Conservation (phyloP, 1,140 invertebrate species). For the Goniozus legneri region DNA sequence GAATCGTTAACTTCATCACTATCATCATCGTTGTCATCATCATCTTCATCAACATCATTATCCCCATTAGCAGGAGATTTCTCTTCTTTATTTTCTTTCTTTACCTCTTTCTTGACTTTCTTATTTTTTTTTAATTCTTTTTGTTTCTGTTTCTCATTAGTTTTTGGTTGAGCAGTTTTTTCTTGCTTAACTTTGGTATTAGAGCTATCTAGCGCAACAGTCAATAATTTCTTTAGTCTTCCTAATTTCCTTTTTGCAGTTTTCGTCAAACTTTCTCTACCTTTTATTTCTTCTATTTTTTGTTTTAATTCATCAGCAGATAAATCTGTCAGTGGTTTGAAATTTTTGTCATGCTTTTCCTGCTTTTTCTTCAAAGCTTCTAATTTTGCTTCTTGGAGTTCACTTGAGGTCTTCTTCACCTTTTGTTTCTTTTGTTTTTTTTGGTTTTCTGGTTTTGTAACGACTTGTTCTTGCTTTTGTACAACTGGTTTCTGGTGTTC, state of each 20-base stretch:
- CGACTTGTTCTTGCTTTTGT: too few species aligned
- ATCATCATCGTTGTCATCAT: conserved; percentile 6
- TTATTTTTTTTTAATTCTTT: conserved; percentile 26
- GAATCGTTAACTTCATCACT: conserved; percentile 13
- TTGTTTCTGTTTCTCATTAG: conserved; percentile 16
- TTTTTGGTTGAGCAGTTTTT: conserved; percentile 13
- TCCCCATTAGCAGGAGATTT: conserved; percentile 4
- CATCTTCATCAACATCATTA: conserved; percentile 12
- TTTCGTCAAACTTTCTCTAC: conserved; percentile 21
- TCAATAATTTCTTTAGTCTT: conserved; percentile 24
- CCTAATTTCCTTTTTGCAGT: conserved; percentile 27
- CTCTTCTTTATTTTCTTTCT: conserved; percentile 4
- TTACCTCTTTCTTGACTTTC: conserved; percentile 45
- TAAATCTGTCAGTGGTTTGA: conserved; percentile 11
- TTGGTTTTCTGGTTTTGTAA: too few species aligned
- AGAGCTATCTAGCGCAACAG: conserved; percentile 23
- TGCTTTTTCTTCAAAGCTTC: conserved; percentile 3
- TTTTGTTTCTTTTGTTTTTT: too few species aligned
- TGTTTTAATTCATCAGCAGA: conserved; percentile 22
- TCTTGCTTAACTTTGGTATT: conserved; percentile 13
- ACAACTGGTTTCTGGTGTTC: too few species aligned
- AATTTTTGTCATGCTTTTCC: neutral
- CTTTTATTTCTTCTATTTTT: conserved; percentile 24
- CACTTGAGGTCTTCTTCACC: too few species aligned
- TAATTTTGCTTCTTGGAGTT: too few species aligned